Evolutionary conservation across 1,140 invertebrate genomes (phyloP).

Genomic region (Diachasma alloeum): DNA sequence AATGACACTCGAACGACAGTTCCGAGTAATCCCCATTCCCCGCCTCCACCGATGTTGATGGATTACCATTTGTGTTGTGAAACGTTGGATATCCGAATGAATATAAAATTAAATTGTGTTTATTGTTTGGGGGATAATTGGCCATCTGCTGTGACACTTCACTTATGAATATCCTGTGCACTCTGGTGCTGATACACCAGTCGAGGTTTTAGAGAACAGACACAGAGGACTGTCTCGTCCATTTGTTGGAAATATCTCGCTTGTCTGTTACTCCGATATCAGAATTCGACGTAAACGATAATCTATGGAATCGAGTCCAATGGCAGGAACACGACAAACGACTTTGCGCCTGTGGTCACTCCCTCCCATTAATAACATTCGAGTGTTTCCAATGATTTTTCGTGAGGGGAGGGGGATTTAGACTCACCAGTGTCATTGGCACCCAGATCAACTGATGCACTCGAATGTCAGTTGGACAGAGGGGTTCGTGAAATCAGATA

Average conservation of each 20-base stretch:
- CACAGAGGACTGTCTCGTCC: not conserved
- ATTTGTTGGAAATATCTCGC: not conserved
- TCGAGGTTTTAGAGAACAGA: not conserved
- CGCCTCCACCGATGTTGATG: not conserved
- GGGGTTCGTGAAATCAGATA: not conserved
- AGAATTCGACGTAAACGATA: conserved; percentile 1
- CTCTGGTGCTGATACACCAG: not conserved
- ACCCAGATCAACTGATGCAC: not conserved
- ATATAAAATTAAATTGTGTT: conserved; percentile 9
- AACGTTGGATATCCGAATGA: not conserved
- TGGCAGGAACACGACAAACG: conserved; percentile 12
- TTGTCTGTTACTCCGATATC: not conserved
- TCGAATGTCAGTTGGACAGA: not conserved
- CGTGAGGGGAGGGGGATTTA: not conserved
- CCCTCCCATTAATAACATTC: not conserved
- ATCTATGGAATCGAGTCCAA: not conserved
- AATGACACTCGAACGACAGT: not conserved
- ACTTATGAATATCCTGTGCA: not conserved
- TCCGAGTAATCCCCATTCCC: not conserved
- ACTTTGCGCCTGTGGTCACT: not conserved
- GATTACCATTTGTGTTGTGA: not conserved
- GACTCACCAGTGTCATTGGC: not conserved
- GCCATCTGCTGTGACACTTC: not conserved
- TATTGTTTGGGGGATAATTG: not conserved
- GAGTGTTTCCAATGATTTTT: conserved; percentile 8